These are phyloP conservation scores for Pelecanus crispus DNA, from an alignment of 2,113 vertebrate genomes.

Conservation along the genomic window DNA sequence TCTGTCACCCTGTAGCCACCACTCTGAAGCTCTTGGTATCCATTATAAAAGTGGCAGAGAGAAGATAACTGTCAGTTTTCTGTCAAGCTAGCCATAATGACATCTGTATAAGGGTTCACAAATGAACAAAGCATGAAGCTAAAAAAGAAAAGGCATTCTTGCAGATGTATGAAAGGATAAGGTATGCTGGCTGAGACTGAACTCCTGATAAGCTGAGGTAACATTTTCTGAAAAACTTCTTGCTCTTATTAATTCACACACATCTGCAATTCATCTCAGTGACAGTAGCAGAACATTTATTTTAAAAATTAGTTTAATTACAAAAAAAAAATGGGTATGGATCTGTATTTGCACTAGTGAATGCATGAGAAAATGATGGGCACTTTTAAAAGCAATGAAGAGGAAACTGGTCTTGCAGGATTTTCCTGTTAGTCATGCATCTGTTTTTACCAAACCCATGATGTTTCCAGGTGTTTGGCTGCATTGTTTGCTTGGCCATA, in stretches of 20 bases:
- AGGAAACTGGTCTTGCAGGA: neutral
- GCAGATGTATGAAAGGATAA: neutral
- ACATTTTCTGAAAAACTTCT: neutral
- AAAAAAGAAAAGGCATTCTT: neutral
- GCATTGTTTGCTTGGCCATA: neutral
- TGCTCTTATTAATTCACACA: neutral
- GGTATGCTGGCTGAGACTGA: neutral
- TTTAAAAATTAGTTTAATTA: neutral
- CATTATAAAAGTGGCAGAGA: neutral
- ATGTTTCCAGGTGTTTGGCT: neutral
- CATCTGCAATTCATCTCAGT: neutral
- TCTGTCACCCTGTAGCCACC: neutral
- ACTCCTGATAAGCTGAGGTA: neutral
- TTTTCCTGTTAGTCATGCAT: neutral
- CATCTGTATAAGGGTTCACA: neutral
- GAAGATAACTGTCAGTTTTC: neutral
- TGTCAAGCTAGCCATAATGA: neutral
- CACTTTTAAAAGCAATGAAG: neutral
- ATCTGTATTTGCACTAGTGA: neutral
- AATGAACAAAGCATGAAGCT: neutral
- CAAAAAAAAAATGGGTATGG: neutral
- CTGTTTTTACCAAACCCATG: neutral
- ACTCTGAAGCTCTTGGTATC: neutral
- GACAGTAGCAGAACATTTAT: neutral
- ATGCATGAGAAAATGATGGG: neutral